Base-by-base conservation (phyloP, 2,888 invertebrate species). In the Gisinianus flammeolus region DNA sequence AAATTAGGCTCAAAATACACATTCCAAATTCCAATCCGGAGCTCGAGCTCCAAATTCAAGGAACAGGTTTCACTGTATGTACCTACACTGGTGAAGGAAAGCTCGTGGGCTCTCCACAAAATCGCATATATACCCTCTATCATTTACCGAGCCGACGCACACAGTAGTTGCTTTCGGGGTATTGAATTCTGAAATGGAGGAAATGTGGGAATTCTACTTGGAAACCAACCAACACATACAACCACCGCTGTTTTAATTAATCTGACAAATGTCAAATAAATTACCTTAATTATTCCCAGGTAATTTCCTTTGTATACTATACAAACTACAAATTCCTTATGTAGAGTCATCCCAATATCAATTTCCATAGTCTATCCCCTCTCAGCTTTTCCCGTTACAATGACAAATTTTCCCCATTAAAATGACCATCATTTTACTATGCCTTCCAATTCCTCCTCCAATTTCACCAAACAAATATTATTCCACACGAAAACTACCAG, bases 251-350 rank as follows among this genome's bases (percentile, higher is more conserved):
- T 72, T 72, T 72, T 72, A 72, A 72, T 72, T 72, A 72, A 72
- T 72, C 56, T 72, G 19, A 30, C 31, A 56, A 72, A 72, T 31
- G 58, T 72, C 72, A 31, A 24, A 72, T 72, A 72, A 72, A 72
- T 72, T 72, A 72, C 72, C 72, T 71, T 56, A 69, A 69, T 69
- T 69, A 69, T 69, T 35, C 44, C 69, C 69, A 26, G 69, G 35
- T 69, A 44, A 22, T 12, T 66, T 24, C 66, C 8, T 10, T 62
- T 66, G 8, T 66, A 10, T 28, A 26, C n/a, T 26, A 16, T 26
- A 12, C 26, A 64, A 64, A 22, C 26, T 64, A 64, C 64, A 35
- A 35, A 35, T 35, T 35, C 35, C 35, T 35, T 35, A 8, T 5
- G 5, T 12, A 44, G 44, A 44, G 44, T 4, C 44, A 44, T 58